phyloP scores from a whole-genome alignment of 2,113 vertebrate species.

The Gallinago jamesoni region DNA sequence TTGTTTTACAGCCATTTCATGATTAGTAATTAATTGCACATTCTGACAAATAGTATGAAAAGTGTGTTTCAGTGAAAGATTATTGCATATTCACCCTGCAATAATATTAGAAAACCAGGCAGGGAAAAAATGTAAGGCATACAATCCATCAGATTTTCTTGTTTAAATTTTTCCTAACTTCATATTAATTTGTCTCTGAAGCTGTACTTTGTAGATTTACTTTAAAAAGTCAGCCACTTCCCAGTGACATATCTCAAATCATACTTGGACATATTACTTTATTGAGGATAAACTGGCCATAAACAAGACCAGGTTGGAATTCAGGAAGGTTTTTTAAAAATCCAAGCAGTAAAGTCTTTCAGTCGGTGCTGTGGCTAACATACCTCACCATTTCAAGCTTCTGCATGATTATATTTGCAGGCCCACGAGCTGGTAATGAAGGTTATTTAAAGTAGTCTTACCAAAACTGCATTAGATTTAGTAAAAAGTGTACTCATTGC shows the following conservation, averaged over 20 bases:
- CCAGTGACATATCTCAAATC: conserved; percentile 5
- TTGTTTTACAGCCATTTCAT: conserved; percentile 35
- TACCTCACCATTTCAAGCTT: background rate
- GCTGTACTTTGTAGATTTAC: background rate
- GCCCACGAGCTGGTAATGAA: background rate
- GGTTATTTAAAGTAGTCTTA: background rate
- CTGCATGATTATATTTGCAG: background rate
- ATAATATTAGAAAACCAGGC: background rate
- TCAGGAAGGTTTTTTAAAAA: background rate
- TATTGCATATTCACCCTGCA: conserved; percentile 43
- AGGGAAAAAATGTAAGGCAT: background rate
- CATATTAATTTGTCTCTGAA: conserved; percentile 11
- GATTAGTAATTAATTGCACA: conserved; percentile 32
- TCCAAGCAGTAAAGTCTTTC: background rate
- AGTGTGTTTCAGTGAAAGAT: conserved; percentile 37
- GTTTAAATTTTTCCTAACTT: background rate
- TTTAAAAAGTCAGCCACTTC: background rate
- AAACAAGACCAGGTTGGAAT: background rate
- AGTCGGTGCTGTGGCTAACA: background rate
- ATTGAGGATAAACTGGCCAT: background rate
- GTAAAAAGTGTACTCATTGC: background rate
- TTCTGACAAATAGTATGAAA: conserved; percentile 52
- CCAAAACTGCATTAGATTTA: background rate
- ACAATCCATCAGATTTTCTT: conserved; percentile 10
- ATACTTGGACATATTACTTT: background rate